Percentiles rank a stretch among this genome's conserved stretches.
These are phyloP conservation scores for Ectemnius continuus DNA, from an alignment of 2,888 invertebrate genomes.

Conservation along the genomic window DNA sequence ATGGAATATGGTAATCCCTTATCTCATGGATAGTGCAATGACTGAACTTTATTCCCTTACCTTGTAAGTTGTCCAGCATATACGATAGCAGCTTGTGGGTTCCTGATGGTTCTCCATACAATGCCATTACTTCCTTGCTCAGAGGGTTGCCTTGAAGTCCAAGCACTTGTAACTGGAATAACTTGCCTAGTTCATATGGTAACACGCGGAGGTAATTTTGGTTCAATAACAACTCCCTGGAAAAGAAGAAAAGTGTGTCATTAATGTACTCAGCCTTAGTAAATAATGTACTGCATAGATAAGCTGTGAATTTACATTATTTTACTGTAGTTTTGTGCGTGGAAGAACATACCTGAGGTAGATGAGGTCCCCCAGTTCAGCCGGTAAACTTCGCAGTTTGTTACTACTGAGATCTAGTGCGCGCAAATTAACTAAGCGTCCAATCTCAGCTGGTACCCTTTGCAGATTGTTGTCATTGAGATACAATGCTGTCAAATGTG, in stretches of 20 bases:
- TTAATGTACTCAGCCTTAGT: constrained; percentile 4
- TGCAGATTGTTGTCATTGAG: constrained; percentile 97
- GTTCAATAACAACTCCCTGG: constrained; percentile 94
- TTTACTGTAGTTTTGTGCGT: background rate
- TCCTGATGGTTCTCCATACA: constrained; percentile 96
- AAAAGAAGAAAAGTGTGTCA: constrained; percentile 65
- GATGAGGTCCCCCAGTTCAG: constrained; percentile 97
- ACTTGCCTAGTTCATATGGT: constrained; percentile 97
- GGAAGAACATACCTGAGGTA: constrained; percentile 86
- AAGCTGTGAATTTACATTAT: background rate
- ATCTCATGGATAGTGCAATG: constrained; percentile 70
- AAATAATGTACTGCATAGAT: background rate
- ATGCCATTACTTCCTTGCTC: constrained; percentile 92
- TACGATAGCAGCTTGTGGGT: constrained; percentile 95
- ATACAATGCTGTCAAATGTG: constrained; percentile 95
- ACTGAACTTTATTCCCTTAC: constrained; percentile 77
- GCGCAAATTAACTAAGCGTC: constrained; percentile 89
- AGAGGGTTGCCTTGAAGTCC: constrained; percentile 97
- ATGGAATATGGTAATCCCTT: constrained; percentile 1
- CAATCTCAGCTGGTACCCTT: constrained; percentile 94
- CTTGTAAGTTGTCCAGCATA: constrained; percentile 97
- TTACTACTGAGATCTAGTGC: constrained; percentile 96
- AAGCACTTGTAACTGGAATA: constrained; percentile 96
- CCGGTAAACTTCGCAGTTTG: constrained; percentile 95
- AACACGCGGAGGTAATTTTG: constrained; percentile 96